These are phyloP conservation scores for Hyperopisus bebe DNA, from an alignment of 2,113 vertebrate genomes.

Conservation along the genomic window DNA sequence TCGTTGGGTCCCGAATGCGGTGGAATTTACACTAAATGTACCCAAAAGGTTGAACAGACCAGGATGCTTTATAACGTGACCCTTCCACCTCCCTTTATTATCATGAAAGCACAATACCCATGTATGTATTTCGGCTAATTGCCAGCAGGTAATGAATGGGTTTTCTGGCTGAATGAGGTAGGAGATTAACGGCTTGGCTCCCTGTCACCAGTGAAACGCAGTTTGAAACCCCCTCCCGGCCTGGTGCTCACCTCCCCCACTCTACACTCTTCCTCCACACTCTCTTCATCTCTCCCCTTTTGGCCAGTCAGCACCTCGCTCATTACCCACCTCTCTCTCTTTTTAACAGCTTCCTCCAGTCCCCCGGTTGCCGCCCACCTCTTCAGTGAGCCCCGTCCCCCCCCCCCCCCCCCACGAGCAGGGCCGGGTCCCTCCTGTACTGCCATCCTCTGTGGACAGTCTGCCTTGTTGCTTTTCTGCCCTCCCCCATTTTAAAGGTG, in stretches of 20 bases:
- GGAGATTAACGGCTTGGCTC: background rate
- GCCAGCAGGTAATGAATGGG: background rate
- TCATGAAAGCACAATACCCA: background rate
- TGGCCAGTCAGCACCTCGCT: conserved; percentile 40
- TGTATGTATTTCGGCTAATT: background rate
- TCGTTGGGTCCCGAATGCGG: background rate
- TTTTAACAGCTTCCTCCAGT: background rate
- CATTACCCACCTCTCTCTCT: conserved; percentile 24
- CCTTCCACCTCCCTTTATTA: background rate
- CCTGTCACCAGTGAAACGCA: background rate
- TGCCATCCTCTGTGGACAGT: background rate
- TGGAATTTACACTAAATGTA: background rate
- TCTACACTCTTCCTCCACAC: conserved; percentile 40
- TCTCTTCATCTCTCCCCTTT: conserved; percentile 31
- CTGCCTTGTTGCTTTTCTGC: background rate
- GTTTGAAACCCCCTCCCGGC: background rate
- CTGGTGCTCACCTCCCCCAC: conserved; percentile 34
- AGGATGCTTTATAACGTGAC: background rate
- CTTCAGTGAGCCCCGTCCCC: background rate
- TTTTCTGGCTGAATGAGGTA: background rate
- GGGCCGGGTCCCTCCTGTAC: background rate
- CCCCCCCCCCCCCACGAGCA: background rate
- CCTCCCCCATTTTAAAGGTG: background rate
- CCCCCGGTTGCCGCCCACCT: background rate
- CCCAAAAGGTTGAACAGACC: background rate